phyloP scores from a whole-genome alignment of 2,113 vertebrate species.

The Bucco capensis region DNA sequence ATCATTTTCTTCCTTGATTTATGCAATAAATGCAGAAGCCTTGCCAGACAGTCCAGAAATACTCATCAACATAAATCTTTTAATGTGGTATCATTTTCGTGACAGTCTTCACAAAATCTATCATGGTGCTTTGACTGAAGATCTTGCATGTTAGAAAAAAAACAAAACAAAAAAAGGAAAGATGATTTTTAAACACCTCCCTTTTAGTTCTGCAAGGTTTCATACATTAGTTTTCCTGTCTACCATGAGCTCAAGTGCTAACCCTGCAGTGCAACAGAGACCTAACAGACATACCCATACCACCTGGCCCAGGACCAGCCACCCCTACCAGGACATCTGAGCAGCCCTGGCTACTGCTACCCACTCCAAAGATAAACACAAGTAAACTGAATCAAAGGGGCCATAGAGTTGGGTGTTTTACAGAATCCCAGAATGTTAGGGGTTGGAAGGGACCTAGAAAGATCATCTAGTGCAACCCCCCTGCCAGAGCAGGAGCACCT shows the following conservation, averaged over 20 bases:
- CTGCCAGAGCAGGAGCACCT: no score
- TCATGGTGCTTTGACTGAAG: not conserved
- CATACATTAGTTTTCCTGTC: not conserved
- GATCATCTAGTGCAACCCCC: no score
- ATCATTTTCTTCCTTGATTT: not conserved
- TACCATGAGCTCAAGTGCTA: not conserved
- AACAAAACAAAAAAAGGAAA: not conserved
- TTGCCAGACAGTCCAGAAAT: conserved; percentile 24
- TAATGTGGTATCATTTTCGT: not conserved
- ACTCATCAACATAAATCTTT: not conserved
- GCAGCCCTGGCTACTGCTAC: not conserved
- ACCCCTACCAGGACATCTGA: not conserved
- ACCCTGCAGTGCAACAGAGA: not conserved
- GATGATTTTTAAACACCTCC: not conserved
- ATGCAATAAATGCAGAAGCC: not conserved
- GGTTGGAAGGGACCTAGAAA: no score
- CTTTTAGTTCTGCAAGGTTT: not conserved
- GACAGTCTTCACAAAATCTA: not conserved
- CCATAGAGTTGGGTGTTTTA: fast-evolving
- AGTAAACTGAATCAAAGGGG: not conserved
- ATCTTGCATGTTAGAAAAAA: not conserved
- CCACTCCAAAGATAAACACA: not conserved
- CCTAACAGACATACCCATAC: not conserved
- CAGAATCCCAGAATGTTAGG: no score
- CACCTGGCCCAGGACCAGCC: not conserved